These are phyloP conservation scores for Puma concolor DNA, from an alignment of 2,113 vertebrate genomes.

Conservation along the genomic window DNA sequence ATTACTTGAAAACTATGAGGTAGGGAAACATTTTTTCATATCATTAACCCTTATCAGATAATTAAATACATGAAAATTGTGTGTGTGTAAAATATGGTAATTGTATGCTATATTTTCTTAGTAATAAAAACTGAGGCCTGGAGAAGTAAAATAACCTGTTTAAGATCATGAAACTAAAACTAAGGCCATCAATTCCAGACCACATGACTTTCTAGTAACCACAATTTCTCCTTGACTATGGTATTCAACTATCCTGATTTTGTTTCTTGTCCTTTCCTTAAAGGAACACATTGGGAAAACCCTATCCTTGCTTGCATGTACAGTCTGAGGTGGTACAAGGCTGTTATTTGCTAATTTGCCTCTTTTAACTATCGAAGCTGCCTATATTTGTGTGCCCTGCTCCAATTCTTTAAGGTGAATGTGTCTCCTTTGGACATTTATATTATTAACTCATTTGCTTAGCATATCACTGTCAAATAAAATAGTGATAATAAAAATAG, in stretches of 20 bases:
- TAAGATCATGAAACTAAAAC: background rate
- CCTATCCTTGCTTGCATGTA: background rate
- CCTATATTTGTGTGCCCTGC: background rate
- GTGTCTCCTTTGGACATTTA: background rate
- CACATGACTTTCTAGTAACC: background rate
- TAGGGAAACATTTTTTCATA: background rate
- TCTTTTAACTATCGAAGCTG: background rate
- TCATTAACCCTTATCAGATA: background rate
- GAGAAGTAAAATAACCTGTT: background rate
- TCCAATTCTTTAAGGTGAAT: background rate
- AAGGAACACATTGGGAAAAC: background rate
- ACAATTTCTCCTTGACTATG: background rate
- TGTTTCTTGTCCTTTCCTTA: background rate
- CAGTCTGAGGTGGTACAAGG: background rate
- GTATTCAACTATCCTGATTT: background rate
- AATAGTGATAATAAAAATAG: conserved; percentile 3
- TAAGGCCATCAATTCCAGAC: background rate
- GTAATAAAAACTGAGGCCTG: background rate
- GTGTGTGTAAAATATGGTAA: background rate
- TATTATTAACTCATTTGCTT: background rate
- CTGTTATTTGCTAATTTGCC: background rate
- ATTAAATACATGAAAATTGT: background rate
- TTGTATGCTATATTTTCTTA: background rate
- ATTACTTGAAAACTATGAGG: background rate
- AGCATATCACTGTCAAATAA: background rate